These are phyloP conservation scores for Caenorhabditis afra DNA, from an alignment of 2,888 invertebrate species.

Conservation along the genomic window DNA sequence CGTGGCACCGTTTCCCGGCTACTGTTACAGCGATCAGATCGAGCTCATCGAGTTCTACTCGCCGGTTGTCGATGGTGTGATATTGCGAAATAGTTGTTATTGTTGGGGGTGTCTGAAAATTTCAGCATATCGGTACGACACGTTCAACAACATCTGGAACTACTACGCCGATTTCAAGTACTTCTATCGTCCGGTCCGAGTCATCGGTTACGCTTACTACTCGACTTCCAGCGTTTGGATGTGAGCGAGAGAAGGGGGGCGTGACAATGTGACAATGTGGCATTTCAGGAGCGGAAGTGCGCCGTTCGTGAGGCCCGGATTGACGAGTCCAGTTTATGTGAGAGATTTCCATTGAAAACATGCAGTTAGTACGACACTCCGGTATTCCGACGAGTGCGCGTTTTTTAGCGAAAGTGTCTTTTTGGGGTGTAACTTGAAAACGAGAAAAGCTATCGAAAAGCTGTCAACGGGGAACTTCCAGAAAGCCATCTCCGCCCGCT, in stretches of 20 bases:
- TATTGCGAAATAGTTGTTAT: neutral
- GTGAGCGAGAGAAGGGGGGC: neutral
- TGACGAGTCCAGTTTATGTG: slow-evolving; percentile 15
- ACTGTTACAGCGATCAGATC: slow-evolving; percentile 24
- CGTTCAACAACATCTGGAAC: slow-evolving; percentile 24
- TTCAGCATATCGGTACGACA: slow-evolving; percentile 35
- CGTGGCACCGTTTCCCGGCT: slow-evolving; percentile 33
- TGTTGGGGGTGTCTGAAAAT: neutral
- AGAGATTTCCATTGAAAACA: neutral
- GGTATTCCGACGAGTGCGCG: no score
- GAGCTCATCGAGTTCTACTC: slow-evolving; percentile 39
- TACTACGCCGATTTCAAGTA: slow-evolving; percentile 15
- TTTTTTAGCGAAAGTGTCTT: no score
- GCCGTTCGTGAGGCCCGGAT: slow-evolving; percentile 19
- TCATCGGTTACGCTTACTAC: slow-evolving; percentile 34
- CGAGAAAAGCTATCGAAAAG: neutral
- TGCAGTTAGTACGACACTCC: neutral
- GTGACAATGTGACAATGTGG: neutral
- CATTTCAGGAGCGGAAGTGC: slow-evolving; percentile 19
- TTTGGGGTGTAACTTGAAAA: no score
- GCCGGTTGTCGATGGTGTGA: slow-evolving; percentile 3
- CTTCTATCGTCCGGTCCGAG: slow-evolving; percentile 28
- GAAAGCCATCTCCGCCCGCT: slow-evolving; percentile 31
- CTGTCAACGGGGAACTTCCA: slow-evolving; percentile 8
- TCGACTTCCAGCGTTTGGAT: slow-evolving; percentile 23